Evolutionary conservation across 1,140 invertebrate species (phyloP).

Genomic region (Papilio helenus): DNA sequence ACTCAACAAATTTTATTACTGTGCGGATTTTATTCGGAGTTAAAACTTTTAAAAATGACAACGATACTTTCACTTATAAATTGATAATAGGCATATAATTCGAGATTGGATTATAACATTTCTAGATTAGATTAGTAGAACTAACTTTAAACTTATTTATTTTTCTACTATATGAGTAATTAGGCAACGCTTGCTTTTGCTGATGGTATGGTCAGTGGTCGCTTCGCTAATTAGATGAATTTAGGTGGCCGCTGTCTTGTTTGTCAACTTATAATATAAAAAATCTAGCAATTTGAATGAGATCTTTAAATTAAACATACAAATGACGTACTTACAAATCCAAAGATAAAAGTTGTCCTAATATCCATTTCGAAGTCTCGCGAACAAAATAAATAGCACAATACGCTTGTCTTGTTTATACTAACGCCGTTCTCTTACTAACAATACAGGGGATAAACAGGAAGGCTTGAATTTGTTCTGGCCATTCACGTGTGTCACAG

Average conservation of each 20-base stretch:
- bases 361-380: constrained; percentile 50
- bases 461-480: constrained; percentile 65
- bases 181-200: too few relatives aligned
- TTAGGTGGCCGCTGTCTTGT: too few relatives aligned
- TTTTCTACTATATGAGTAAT: neutral
- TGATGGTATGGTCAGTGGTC: too few relatives aligned
- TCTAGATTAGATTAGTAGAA: neutral
- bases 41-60: neutral
- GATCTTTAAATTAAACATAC: neutral
- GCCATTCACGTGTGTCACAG: constrained; percentile 62
- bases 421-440: constrained; percentile 56
- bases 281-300: neutral
- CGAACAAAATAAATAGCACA: neutral
- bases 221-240: too few relatives aligned
- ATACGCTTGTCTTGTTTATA: constrained; percentile 44
- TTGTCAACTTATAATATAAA: too few relatives aligned
- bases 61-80: neutral
- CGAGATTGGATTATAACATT: neutral
- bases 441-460: constrained; percentile 59
- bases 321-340: constrained; percentile 53
- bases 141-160: neutral
- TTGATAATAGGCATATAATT: neutral
- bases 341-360: constrained; percentile 54
- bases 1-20: neutral
- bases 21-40: neutral